A percentile compares a stretch with the other conserved stretches of the same genome.
Evolutionary conservation across 2,888 invertebrate genomes (phyloP).

Genomic region (Lissonota sp.): DNA sequence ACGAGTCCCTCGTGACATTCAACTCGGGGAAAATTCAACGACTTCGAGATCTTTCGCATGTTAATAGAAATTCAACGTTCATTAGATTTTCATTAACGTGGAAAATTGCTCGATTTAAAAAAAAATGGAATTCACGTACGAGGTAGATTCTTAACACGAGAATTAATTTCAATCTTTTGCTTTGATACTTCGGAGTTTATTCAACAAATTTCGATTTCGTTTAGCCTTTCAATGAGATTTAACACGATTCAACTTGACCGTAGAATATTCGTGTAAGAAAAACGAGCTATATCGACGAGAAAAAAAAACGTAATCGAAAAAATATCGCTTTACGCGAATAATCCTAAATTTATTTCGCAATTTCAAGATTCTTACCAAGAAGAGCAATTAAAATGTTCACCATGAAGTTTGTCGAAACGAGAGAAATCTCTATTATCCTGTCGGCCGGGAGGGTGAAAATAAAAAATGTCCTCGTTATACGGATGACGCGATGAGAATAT

Average conservation of each 20-base stretch:
- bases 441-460: not conserved
- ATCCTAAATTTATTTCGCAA: not conserved
- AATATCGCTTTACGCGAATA: not conserved
- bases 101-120: slow-evolving; percentile 4
- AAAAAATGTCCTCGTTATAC: not conserved
- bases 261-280: too few relatives aligned
- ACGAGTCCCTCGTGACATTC: slow-evolving; percentile 54
- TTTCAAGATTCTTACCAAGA: not conserved
- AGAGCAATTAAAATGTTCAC: slow-evolving; percentile 31
- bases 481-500: not conserved
- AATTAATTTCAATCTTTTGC: too few relatives aligned
- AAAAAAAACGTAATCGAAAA: not conserved
- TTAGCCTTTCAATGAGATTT: too few relatives aligned
- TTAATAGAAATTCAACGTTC: slow-evolving; percentile 26
- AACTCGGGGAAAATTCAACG: slow-evolving; percentile 46
- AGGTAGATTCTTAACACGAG: not conserved
- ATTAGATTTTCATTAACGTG: slow-evolving; percentile 7
- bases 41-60: slow-evolving; percentile 9
- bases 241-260: too few relatives aligned
- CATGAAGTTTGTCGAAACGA: not conserved
- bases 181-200: too few relatives aligned
- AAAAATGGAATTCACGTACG: not conserved
- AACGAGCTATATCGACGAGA: too few relatives aligned
- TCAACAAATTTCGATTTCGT: too few relatives aligned
- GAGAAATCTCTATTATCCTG: not conserved